phyloP scores from a whole-genome alignment of 2,113 vertebrate genomes.

The Tauraco erythrolophus region DNA sequence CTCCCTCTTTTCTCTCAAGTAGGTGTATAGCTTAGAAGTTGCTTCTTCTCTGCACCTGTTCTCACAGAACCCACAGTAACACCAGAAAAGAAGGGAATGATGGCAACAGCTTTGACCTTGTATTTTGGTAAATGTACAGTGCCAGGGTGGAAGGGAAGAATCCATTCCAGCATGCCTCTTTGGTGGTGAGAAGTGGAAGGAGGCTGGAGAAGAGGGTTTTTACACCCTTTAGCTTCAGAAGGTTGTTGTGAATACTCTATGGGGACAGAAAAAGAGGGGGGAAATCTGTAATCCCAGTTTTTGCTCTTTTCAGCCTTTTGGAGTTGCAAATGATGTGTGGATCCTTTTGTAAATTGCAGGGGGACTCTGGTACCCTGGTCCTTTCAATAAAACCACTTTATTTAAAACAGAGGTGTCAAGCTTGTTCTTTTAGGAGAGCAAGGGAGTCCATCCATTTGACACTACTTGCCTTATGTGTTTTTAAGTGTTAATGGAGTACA shows the following conservation, averaged over 20 bases:
- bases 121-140: background rate
- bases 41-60: background rate
- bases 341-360: background rate
- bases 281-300: background rate
- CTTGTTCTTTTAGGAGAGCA: background rate
- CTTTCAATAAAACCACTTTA: background rate
- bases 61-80: background rate
- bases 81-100: background rate
- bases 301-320: background rate
- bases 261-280: background rate
- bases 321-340: background rate
- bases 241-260: background rate
- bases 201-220: background rate
- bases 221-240: background rate
- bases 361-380: background rate
- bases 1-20: background rate
- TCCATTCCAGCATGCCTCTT: background rate
- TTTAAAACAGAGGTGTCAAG: background rate
- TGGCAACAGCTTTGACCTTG: background rate
- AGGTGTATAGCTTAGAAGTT: background rate
- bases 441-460: background rate
- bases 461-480: background rate
- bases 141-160: background rate
- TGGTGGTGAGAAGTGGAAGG: background rate
- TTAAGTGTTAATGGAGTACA: rapidly evolving